Conservation (phyloP, 2,113 vertebrate species). For the Brachyhypopomus gauderio region DNA sequence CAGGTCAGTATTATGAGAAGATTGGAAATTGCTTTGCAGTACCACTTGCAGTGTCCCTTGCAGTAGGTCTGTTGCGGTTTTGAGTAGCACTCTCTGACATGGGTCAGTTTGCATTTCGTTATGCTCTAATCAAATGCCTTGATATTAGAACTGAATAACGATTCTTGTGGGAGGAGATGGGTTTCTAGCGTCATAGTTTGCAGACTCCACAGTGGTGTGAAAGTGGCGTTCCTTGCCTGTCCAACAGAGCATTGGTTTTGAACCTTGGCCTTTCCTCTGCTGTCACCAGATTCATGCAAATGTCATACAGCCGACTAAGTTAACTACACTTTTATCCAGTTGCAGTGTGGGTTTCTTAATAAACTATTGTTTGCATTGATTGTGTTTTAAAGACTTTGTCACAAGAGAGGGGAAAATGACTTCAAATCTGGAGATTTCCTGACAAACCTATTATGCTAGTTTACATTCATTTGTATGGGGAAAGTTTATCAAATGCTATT, state of each 20-base stretch:
- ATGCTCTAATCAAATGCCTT: background rate
- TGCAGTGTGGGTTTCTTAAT: no score
- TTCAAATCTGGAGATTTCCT: no score
- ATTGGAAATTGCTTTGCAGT: background rate
- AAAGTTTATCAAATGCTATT: background rate
- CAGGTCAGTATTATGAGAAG: constrained; percentile 76
- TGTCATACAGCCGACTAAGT: no score
- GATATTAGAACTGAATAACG: background rate
- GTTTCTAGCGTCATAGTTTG: background rate
- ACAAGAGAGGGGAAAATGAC: no score
- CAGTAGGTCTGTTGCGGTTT: no score
- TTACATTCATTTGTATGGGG: background rate
- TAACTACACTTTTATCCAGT: no score
- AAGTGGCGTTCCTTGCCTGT: background rate
- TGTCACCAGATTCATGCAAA: background rate
- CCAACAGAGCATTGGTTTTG: background rate
- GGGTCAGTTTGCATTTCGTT: background rate
- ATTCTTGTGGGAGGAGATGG: background rate
- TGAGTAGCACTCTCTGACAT: background rate
- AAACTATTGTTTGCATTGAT: no score
- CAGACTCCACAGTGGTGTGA: background rate
- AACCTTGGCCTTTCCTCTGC: background rate
- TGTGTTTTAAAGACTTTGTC: no score
- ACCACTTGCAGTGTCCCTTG: no score
- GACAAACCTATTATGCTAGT: no score